Base-by-base conservation (phyloP, 35 echinoderm and acorn worm species). In the Heliocidaris erythrogramma region DNA sequence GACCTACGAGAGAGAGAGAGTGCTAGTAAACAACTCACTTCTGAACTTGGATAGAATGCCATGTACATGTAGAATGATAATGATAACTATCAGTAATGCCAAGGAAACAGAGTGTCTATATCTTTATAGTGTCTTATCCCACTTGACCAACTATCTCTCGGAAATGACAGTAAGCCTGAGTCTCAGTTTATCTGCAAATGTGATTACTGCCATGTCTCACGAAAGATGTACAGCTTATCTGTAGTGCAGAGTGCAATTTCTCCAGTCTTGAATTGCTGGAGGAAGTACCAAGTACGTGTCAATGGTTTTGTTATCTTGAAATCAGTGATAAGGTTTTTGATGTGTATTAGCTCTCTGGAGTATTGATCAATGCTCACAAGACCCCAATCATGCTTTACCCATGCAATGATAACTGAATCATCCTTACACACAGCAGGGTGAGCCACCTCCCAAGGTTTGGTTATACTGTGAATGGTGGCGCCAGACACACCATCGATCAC, bases 361-460 rank as follows among this genome's bases (percentile, higher is more conserved):
- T 86, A 86, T 24, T 32, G 27, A 32, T 18, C 85, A 21, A 86
- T 86, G 85, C 2, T 32, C n/a, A 86, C 2, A 5, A 29, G 8
- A 29, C 85, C 85, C 85, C 29, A 6, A 30, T n/a, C 9, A 0
- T 86, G 9, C 85, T 86, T 86, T 2, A 86, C 85, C 85, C 85
- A 86, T 30, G 85, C 85, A n/a, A 86, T 86, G 85, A 86, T 86
- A 32, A 86, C 85, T 32, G 85, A 86, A 86, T 86, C 21, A 11
- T 86, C 85, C 85, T 13, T 12, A n/a, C 21, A 86, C n/a, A 86
- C 85, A 86, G 85, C 85, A 29, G 85, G 85, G 85, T 86, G 21
- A 6, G 85, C 4, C 8, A 18, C 8, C 9, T 14, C 35, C 10
- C 50, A 8, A 53, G 8, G 8, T 7, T 29, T 29, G n/a, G 13